These are phyloP conservation scores for Artemia franciscana DNA, from an alignment of 1,140 invertebrate genomes.

Conservation along the genomic window DNA sequence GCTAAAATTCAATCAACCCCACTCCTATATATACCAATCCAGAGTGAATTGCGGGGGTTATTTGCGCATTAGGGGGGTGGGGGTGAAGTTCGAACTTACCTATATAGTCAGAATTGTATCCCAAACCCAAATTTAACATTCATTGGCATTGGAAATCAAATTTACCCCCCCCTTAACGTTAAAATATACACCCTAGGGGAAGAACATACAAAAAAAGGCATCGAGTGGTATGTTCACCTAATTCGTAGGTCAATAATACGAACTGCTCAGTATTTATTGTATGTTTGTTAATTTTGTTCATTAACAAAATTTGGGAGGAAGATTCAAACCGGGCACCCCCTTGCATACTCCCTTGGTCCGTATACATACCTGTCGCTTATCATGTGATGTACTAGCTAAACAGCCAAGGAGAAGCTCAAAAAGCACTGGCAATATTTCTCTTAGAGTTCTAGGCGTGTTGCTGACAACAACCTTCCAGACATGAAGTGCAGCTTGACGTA, in stretches of 20 bases:
- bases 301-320: not conserved
- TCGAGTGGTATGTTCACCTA: no score
- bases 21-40: no score
- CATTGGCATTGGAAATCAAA: no score
- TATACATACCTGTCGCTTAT: conserved; percentile 57
- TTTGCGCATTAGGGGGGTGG: no score
- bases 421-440: conserved; percentile 84
- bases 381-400: conserved; percentile 79
- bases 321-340: not conserved
- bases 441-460: conserved; percentile 83
- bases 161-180: no score
- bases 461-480: conserved; percentile 94
- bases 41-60: no score
- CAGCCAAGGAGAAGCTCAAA: conserved; percentile 77
- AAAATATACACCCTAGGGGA: not conserved
- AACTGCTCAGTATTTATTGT: not conserved
- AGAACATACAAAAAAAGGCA: no score
- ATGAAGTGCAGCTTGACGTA: conserved; percentile 85
- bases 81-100: no score
- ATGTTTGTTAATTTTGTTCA: not conserved
- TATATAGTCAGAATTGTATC: no score
- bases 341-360: conserved; percentile 17
- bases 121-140: no score
- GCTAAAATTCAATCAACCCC: no score
- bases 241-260: no score